These are phyloP conservation scores for Leptocoma aspasia DNA, from an alignment of 2,113 vertebrate species.

Conservation along the genomic window DNA sequence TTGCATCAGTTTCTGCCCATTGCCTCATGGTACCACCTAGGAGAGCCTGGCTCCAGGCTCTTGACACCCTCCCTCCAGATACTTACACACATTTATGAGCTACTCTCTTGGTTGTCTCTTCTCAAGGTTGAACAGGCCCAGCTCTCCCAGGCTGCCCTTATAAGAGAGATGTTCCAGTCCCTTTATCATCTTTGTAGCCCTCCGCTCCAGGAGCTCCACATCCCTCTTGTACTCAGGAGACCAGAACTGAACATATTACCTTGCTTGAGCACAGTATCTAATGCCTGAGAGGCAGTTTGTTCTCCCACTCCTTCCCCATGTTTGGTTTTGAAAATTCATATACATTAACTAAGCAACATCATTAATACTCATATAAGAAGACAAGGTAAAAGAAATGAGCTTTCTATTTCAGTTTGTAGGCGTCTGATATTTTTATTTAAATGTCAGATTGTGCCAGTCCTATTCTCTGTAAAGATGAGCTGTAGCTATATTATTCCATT, in stretches of 20 bases:
- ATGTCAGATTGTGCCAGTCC: not conserved
- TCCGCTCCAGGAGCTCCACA: not conserved
- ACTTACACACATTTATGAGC: not conserved
- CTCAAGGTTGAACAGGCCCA: not conserved
- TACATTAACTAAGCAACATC: not conserved
- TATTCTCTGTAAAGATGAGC: not conserved
- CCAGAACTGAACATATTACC: not conserved
- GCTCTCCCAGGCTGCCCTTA: not conserved
- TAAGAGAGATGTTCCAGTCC: not conserved
- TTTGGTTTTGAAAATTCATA: not conserved
- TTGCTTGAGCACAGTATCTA: not conserved
- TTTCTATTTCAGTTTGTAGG: not conserved
- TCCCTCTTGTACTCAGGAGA: not conserved
- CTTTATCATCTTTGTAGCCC: not conserved
- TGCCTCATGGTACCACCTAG: fast-evolving
- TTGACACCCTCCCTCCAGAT: not conserved
- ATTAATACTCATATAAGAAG: not conserved
- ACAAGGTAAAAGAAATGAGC: not conserved
- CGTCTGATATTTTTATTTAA: not conserved
- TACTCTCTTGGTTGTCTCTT: not conserved
- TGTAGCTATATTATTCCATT: not conserved
- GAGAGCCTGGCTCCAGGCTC: not conserved
- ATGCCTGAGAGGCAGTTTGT: not conserved
- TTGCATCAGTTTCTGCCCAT: not conserved
- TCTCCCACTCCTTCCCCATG: not conserved